A percentile compares a stretch with the other conserved stretches of the same genome.
These are phyloP conservation scores for Euspilapteryx auroguttella DNA, from an alignment of 2,888 invertebrate species.

Conservation along the genomic window DNA sequence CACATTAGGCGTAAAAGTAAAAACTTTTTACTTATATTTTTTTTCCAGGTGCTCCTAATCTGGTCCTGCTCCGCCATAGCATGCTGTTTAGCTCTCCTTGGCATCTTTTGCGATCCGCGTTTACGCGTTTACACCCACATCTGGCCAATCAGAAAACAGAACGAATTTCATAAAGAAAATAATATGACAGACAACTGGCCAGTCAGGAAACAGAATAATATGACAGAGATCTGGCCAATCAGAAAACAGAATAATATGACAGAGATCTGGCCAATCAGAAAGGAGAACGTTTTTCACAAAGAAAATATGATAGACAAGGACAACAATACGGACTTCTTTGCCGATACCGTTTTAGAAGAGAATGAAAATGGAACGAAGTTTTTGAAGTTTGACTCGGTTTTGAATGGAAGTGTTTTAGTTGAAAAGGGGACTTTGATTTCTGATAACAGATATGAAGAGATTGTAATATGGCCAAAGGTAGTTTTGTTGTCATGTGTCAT, in stretches of 20 bases:
- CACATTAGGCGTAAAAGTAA: no score
- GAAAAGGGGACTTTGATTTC: neutral
- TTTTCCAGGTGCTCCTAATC: conserved; percentile 35
- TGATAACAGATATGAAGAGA: conserved; percentile 12
- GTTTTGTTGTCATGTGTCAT: conserved; percentile 31
- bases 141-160: neutral
- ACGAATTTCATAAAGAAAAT: neutral
- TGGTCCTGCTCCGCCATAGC: conserved; percentile 49
- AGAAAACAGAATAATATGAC: neutral
- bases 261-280: neutral
- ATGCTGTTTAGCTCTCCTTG: conserved; percentile 35
- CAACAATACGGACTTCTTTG: no score
- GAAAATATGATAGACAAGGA: no score
- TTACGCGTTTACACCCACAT: neutral
- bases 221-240: neutral
- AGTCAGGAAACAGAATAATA: neutral
- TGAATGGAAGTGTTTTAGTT: neutral
- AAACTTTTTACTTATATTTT: neutral
- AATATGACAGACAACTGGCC: neutral
- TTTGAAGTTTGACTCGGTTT: neutral
- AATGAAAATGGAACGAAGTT: no score
- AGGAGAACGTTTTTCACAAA: no score
- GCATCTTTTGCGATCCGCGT: conserved; percentile 43
- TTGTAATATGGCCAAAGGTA: conserved; percentile 33
- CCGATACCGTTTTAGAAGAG: no score